Evolutionary conservation across 1,140 invertebrate genomes (phyloP).

Genomic region (Drosophila repletoides): DNA sequence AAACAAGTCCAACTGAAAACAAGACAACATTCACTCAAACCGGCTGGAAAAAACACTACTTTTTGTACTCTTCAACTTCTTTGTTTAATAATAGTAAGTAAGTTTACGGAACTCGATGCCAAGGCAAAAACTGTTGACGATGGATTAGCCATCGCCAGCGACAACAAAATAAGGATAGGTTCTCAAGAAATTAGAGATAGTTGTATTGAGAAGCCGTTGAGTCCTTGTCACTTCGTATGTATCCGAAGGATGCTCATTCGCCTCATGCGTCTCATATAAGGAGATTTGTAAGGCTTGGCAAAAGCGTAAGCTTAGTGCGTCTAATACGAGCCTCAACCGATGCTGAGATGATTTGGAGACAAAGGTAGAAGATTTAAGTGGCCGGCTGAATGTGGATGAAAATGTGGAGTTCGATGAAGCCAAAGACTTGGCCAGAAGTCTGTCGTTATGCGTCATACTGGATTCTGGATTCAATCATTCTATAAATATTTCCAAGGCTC

Average conservation of each 20-base stretch:
- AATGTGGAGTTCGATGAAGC: not conserved
- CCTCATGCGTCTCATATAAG: conserved; percentile 40
- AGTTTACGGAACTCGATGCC: not conserved
- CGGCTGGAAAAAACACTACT: not conserved
- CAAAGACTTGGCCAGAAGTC: not conserved
- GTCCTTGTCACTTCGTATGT: not conserved
- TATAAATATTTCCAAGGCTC: conserved; percentile 45
- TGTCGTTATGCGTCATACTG: conserved; percentile 30
- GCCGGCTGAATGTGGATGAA: not conserved
- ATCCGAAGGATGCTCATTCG: conserved; percentile 16
- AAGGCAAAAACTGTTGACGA: not conserved
- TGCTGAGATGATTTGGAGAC: not conserved
- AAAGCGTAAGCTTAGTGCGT: conserved; percentile 13
- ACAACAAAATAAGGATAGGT: not conserved
- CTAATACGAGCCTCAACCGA: conserved; percentile 33
- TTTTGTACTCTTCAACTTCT: too few species aligned
- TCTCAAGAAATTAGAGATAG: conserved; percentile 8
- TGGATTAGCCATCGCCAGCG: not conserved
- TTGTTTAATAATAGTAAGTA: too few species aligned
- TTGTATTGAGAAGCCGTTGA: not conserved
- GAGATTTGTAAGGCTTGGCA: conserved; percentile 24
- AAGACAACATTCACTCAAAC: too few species aligned
- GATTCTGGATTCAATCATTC: not conserved
- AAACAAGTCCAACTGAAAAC: not conserved
- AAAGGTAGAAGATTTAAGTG: not conserved